Base-by-base conservation (phyloP, 1,140 invertebrate genomes). In the Cotesia glomerata region DNA sequence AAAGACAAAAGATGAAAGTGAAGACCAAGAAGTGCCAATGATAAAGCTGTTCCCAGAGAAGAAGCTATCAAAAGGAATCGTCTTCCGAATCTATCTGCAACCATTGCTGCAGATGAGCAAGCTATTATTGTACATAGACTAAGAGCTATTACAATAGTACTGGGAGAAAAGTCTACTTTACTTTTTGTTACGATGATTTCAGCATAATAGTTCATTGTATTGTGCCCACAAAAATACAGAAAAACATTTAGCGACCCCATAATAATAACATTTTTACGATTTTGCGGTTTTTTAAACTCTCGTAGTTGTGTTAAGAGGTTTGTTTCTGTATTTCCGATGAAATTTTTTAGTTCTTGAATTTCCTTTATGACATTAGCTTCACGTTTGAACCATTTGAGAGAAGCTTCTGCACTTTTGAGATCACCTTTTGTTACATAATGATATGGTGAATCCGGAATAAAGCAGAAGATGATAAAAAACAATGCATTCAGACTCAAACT, bases 371-470 rank as follows among this genome's bases (percentile, higher is more conserved):
- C 79, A 58, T 87, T 77, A 35, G 68, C 63, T 54, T 81, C 74
- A 65, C 80, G 75, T 68, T 79, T 77, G 13, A 84, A 82, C 84
- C 85, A 87, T 39, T 77, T 78, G 32, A 88, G 77, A 13, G 85
- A 86, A 56, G 79, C 76, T 73, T 87, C 84, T 1, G 86, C 86
- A 51, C 82, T 74, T 32, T 75, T 73, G 8, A 83, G 34, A 45
- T 84, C 39, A 4, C 79, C 81, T 0, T 74, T 77, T 32, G 79
- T 70, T 9, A 86, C 74, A 65, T 84, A 77, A 76, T 86, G 80
- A 64, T 85, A 82, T 7, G 90, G 90, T 14, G 90, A 89, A 80
- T 91, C 90, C 3, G 90, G 90, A 68, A 90, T 83, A 11, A 85
- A 67, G 4, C 84, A 73, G 80, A 89, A 86, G 4, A 86, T 72